Percentiles rank a stretch among this genome's conserved stretches.
Conservation (phyloP, 37 sponge, comb jelly and placozoan species). For the Aplysina aerophoba region DNA sequence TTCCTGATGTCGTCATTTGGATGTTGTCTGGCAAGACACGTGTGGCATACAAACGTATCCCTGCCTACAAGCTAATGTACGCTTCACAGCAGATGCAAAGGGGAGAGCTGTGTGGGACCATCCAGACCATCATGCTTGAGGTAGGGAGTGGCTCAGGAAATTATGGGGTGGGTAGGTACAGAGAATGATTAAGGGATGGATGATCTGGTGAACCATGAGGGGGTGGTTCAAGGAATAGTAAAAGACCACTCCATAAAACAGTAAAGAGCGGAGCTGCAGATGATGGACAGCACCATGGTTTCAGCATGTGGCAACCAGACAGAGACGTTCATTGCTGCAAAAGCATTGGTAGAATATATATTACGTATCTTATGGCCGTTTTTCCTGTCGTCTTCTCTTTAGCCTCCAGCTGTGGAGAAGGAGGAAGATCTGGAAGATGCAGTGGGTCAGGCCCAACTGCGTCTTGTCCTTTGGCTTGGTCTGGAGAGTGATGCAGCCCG, state of each 20-base stretch:
- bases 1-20: conserved; percentile 99
- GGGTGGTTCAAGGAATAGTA: too few species aligned
- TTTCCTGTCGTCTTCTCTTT: neutral
- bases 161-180: neutral
- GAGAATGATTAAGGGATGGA: too few species aligned
- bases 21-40: conserved; percentile 93
- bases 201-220: too few species aligned
- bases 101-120: conserved; percentile 86
- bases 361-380: too few species aligned
- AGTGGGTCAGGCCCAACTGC: conserved; percentile 72
- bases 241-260: too few species aligned
- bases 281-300: too few species aligned
- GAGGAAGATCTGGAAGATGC: conserved; percentile 71
- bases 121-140: conserved; percentile 81
- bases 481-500: conserved; percentile 72
- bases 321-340: too few species aligned
- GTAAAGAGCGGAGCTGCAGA: too few species aligned
- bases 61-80: conserved; percentile 88
- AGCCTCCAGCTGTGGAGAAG: conserved; percentile 85
- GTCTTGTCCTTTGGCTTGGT: conserved; percentile 91
- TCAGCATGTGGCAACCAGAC: too few species aligned
- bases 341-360: neutral
- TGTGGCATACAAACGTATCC: conserved; percentile 86
- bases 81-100: conserved; percentile 56
- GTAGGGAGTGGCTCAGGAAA: conserved; percentile 34